A percentile compares a stretch with the other conserved stretches of the same genome.
Evolutionary conservation across 2,888 invertebrate genomes (phyloP).

Genomic region (Andricus quercusramuli): DNA sequence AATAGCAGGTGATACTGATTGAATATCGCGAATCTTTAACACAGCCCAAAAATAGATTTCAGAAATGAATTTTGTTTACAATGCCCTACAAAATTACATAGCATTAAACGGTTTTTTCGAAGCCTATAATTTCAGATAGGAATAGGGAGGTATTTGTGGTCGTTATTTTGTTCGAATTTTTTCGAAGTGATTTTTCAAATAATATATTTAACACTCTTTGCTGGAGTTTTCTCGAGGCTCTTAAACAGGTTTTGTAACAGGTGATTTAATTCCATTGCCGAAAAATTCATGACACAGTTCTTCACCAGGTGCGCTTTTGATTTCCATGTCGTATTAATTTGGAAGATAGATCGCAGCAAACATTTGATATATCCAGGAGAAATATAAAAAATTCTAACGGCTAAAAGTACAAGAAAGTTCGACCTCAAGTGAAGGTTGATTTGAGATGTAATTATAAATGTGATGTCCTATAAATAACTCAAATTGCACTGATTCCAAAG

Average conservation of each 20-base stretch:
- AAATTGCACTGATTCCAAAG: neutral
- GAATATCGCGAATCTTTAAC: too few species aligned
- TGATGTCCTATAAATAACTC: conserved; percentile 1
- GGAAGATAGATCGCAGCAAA: neutral
- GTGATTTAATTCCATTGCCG: neutral
- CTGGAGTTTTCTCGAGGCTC: neutral
- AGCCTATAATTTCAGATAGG: too few species aligned
- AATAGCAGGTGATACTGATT: too few species aligned
- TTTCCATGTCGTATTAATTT: neutral
- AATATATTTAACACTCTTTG: neutral
- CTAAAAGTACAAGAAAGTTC: neutral
- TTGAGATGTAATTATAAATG: conserved; percentile 7
- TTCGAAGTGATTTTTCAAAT: too few species aligned
- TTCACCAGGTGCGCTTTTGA: neutral
- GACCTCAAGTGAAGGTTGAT: neutral
- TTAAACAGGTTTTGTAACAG: neutral
- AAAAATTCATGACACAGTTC: neutral
- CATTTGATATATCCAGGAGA: conserved; percentile 9
- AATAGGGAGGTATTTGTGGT: too few species aligned
- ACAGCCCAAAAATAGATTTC: too few species aligned
- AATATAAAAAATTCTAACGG: neutral
- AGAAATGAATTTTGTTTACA: too few species aligned
- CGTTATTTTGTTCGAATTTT: too few species aligned
- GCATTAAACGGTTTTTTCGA: too few species aligned
- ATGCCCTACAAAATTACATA: too few species aligned